Evolutionary conservation across 2,888 invertebrate genomes (phyloP), one percentile per base, ranked within the genome.

Genomic region (Agrypnus murinus): DNA sequence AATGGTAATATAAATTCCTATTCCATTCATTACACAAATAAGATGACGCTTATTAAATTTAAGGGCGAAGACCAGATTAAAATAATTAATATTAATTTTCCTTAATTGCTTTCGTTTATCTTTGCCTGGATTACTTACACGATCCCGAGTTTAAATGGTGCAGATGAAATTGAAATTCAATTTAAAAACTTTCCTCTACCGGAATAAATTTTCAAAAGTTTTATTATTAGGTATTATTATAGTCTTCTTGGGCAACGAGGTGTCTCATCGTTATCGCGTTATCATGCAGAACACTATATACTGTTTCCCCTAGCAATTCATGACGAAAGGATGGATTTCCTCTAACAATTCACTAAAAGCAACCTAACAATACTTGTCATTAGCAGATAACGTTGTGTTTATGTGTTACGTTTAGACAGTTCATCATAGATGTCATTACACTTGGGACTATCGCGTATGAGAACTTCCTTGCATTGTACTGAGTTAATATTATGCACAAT

Each of bases 361-460:
- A 50, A 38, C 19, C n/a, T 19, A 48, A 63, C 62, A 63, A 63
- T 63, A 15, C 62, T 63, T 50, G 62, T 63, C 62, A 63, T 63
- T 63, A 63, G 62, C 62, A 63, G 62, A 63, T 63, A 63, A 63
- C 48, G 46, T 36, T 63, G 50, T 63, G 62, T 63, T 63, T 48
- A 50, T 63, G 62, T 63, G 62, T 63, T 63, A 63, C 48, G 62
- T 63, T 63, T 48, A 63, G 50, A 63, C 48, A 48, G 62, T 63
- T 63, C 48, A 63, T 63, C 62, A 63, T 63, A 63, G 62, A 63
- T 34, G 62, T 50, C 48, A 50, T 63, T 63, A 48, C 62, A 36
- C 48, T 63, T 50, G 48, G 36, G 62, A 63, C 17, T 63, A 63
- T 63, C 48, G 38, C 38, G 50, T 50, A 63, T 31, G 38, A 48